phyloP scores from a whole-genome alignment of 2,797 vertebrate genomes.

The Premnoplex brunnescens region DNA sequence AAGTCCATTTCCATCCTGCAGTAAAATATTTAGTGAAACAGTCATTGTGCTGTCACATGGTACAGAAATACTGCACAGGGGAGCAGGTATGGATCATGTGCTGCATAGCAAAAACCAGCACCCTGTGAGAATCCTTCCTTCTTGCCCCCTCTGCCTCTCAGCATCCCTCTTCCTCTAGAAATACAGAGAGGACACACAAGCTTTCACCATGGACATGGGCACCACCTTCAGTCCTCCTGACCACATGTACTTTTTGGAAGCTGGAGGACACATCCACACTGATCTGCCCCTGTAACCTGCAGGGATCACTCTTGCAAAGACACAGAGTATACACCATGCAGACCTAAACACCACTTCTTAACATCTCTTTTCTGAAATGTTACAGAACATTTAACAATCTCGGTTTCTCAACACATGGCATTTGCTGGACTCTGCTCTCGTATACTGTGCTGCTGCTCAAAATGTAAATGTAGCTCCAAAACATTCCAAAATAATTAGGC shows the following conservation, averaged over 20 bases:
- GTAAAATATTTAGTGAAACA: not conserved
- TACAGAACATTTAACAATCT: not conserved
- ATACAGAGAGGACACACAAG: not conserved
- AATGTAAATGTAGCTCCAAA: not conserved
- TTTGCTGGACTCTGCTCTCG: not conserved
- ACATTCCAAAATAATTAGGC: slow-evolving; percentile 2
- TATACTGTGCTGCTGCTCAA: not conserved
- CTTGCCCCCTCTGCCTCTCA: not conserved
- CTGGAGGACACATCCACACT: not conserved
- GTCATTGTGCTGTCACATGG: not conserved
- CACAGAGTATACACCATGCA: not conserved
- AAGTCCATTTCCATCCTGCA: not conserved
- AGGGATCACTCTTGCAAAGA: not conserved
- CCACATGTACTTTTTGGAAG: not conserved
- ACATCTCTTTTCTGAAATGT: not conserved
- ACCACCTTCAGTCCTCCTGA: not conserved
- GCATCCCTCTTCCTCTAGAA: not conserved
- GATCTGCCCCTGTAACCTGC: not conserved
- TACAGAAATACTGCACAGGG: not conserved
- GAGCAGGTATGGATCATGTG: not conserved
- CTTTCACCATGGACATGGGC: not conserved
- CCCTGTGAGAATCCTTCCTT: not conserved
- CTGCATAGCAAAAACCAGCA: not conserved
- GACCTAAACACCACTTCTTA: not conserved
- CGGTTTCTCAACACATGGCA: not conserved